Evolutionary conservation across 2,888 invertebrate genomes (phyloP), one percentile per base, ranked within the genome.

Genomic region (Tinea trinotella): DNA sequence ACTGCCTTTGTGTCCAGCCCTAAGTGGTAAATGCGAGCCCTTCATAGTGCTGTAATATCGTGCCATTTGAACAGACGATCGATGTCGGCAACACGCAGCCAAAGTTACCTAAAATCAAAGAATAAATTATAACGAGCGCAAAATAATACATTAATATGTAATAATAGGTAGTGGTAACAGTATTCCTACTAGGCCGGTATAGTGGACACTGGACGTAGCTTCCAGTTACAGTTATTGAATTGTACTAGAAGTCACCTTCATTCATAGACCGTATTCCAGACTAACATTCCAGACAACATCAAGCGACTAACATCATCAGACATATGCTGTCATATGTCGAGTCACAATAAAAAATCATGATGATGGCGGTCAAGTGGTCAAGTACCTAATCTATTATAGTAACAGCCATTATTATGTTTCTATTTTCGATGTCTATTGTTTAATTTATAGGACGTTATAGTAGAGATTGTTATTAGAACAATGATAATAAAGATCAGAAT

Each of bases 11-110:
- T 24, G 15, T 3, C 24, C 50, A n/a, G 24, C 6, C n/a, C 50
- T n/a, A 6, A 50, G 24, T 1, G 50, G 50, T n/a, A 22, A 7
- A 10, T 22, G 24, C 2, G 50, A 50, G 5, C 50, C 50, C 13
- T 50, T 66, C 0, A 79, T 68, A 2, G 76, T 71, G 10, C 76
- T 75, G 65, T 71, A 71, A 1, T 68, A 63, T 3, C 70, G 63
- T 5, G 65, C 66, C 55, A 68, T 53, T 1, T 65, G 59, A 1
- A 65, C 52, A 40, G 48, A 20, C 71, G 0, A 63, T 66, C 7
- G 73, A 62, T 54, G 74, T 61, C 73, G 72, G 53, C 81, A 84
- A 71, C 83, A 84, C 1, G 76, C 73, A 3, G 84, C 71, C 17
- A 85, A 60, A 2, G 84, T 85, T 66, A 79, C 65, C 84, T 84